Evolutionary conservation across 2,113 vertebrate genomes (phyloP).

Genomic region (Hippocampus mohnikei): DNA sequence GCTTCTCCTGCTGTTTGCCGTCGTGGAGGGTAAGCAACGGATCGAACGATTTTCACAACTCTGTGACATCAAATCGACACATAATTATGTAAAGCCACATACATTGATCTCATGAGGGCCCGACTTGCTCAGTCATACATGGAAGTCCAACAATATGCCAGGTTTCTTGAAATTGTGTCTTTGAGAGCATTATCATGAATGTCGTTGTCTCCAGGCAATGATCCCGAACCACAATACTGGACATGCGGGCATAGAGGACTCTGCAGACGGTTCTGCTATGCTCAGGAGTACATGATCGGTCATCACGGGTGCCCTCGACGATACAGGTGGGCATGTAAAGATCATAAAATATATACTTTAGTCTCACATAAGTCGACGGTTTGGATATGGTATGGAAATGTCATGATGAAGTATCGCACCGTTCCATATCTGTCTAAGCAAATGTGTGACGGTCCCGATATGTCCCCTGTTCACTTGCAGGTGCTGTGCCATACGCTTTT

Average conservation of each 20-base stretch:
- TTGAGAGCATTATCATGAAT: not conserved
- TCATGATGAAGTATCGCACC: not conserved
- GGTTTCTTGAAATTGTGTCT: not conserved
- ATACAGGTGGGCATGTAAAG: constrained; percentile 61
- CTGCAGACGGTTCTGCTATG: constrained; percentile 73
- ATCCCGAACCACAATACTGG: constrained; percentile 65
- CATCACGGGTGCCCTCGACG: constrained; percentile 70
- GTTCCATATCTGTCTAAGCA: not conserved
- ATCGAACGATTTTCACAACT: constrained; percentile 24
- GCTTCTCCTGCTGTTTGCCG: constrained; percentile 64
- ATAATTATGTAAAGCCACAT: constrained; percentile 1
- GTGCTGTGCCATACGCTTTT: constrained; percentile 68
- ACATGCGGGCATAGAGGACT: constrained; percentile 74
- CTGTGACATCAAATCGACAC: constrained; percentile 19
- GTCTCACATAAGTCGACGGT: not conserved
- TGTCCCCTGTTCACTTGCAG: constrained; percentile 51
- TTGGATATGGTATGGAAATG: not conserved
- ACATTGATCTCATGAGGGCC: not conserved
- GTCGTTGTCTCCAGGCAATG: constrained; percentile 40
- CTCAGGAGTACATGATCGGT: constrained; percentile 68
- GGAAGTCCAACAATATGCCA: not conserved
- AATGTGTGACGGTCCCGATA: not conserved
- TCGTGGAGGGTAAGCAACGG: constrained; percentile 62
- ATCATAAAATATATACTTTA: not conserved
- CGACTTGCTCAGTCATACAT: not conserved